Evolutionary conservation across 2,888 invertebrate genomes (phyloP), one percentile per base, ranked within the genome.

Genomic region (Drosophila kambysellisi): DNA sequence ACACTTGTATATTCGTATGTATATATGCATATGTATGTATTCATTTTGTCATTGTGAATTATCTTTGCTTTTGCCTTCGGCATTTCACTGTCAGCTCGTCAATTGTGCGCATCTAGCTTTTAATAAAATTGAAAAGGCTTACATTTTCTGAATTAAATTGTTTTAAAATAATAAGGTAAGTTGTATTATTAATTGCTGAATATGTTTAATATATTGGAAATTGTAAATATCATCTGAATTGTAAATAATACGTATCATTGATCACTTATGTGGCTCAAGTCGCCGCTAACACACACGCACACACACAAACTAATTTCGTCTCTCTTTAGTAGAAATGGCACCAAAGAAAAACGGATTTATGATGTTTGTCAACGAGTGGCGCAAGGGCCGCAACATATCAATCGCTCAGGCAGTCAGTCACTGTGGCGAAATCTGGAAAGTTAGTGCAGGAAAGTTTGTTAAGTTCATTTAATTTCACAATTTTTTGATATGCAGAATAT

Each of bases 271-370:
- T 25, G 4, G 25, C 46, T 43, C 20, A 43, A 43, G 20, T 20
- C 11, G 43, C 20, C 20, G 11, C 43, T 20, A 43, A 20, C 20
- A 46, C 46, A 46, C 41, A n/a, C n/a, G 9, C 20, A 43, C 17
- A 39, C 8, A n/a, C 9, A 41, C 9, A 5, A 4, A 12, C 20
- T 15, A 20, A 25, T 8, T 20, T 46, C 25, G 25, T 46, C 25
- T 25, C 7, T 43, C 11, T n/a, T 12, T 15, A 4, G 4, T 4
- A 30, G 25, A 66, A 68, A 92, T 92, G 92, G 70, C 91, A 0
- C 90, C 92, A 2, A 91, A 90, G 33, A 91, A 89, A 50, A 90
- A 79, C 62, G 91, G 69, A 0, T 92, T 92, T 30, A 92, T 92
- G 92, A 37, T 63, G 20, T 92, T 92, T 30, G 90, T 91, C 0